Evolutionary conservation across 1,140 invertebrate genomes (phyloP).

Genomic region (Himalopsyche phryganea): DNA sequence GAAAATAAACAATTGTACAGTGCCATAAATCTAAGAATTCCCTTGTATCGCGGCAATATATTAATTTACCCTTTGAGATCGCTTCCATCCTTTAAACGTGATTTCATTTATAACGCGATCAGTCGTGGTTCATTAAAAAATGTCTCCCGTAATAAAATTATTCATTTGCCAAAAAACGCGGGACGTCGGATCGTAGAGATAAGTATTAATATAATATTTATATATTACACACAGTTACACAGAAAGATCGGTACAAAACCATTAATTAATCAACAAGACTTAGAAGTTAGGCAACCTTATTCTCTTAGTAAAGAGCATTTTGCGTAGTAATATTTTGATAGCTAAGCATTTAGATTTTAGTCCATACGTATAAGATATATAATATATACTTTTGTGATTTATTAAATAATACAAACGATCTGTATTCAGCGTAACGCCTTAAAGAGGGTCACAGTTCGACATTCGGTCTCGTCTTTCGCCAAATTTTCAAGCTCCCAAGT

Average conservation of each 20-base stretch:
- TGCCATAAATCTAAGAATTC: slow-evolving; percentile 1
- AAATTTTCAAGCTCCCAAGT: slow-evolving; percentile 1
- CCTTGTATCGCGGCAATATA: not conserved
- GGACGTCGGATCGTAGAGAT: slow-evolving; percentile 9
- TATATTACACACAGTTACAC: slow-evolving; percentile 16
- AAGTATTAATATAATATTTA: slow-evolving; percentile 5
- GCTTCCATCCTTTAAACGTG: not conserved
- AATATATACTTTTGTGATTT: not conserved
- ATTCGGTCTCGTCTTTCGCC: not conserved
- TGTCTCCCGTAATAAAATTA: slow-evolving; percentile 4
- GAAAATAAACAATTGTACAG: not conserved
- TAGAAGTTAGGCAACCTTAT: slow-evolving; percentile 26
- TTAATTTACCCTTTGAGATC: not conserved
- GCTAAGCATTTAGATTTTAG: slow-evolving; percentile 5
- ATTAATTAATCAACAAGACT: slow-evolving; percentile 34
- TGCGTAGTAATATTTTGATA: slow-evolving; percentile 19
- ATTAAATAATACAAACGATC: slow-evolving; percentile 1
- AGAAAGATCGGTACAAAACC: slow-evolving; percentile 32
- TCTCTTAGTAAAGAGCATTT: slow-evolving; percentile 15
- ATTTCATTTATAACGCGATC: slow-evolving; percentile 28
- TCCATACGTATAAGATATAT: slow-evolving; percentile 2
- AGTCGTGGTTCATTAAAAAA: slow-evolving; percentile 25
- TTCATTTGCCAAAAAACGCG: not conserved
- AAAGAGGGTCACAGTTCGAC: slow-evolving; percentile 4
- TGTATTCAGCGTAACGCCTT: not conserved